Base-by-base conservation (phyloP, 2,113 vertebrate genomes). In the Agelaius tricolor region DNA sequence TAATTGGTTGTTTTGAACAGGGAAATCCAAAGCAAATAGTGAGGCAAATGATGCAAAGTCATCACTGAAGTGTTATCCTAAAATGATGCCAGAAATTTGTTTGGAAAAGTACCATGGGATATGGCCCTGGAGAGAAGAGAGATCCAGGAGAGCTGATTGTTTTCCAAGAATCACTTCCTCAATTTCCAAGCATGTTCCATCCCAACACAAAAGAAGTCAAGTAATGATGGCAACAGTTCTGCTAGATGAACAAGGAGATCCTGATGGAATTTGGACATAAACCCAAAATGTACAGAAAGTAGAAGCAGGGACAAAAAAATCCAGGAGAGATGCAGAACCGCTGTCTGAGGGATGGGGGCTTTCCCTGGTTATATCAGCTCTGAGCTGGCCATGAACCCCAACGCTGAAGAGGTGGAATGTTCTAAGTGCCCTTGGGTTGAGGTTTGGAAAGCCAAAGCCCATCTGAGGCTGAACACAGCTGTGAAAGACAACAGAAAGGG, bases 321-420 rank as follows among this genome's bases (percentile, higher is more conserved):
- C 2, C 20, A 43, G 21, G 47, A 54, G 30, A 22, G 6, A n/a
- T 44, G 12, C 5, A 87, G 39, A 76, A 7, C n/a, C 28, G 27
- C 7, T 28, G 19, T n/a, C 35, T 63, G 65, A 75, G 13, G 14
- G 28, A 11, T 54, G 16, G 7, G 19, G 26, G 1, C 6, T 75
- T 43, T 31, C 8, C 12, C 35, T 75, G 23, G 20, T 67, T 71
- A 33, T 15, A 51, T 15, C 55, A 62, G 5, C 17, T 68, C 59
- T 58, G 65, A 92, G 24, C 13, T 83, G 59, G 22, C 28, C 2
- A 2, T 27, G 19, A 90, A 5, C 15, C 15, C 4, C 6, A 30
- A 61, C 0, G 0, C 2, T 1, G 4, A 51, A 46, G 20, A 84
- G 1, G 3, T 20, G 3, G 20, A 26, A 33, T 37, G 10, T 2